Base-by-base conservation (phyloP, 2,888 invertebrate genomes). In the Plebejus anna region DNA sequence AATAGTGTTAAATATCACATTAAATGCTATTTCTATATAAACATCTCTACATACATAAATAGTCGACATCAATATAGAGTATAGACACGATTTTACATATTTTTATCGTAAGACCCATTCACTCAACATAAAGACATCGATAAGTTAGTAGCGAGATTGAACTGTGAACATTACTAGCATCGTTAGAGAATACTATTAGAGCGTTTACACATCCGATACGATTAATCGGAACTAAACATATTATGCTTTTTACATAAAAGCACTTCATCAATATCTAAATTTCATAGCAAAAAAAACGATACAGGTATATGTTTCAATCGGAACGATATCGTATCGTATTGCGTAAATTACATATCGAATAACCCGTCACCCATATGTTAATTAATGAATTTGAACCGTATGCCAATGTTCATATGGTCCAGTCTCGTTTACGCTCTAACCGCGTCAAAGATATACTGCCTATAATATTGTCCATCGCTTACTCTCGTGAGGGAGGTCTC, bases 401-500 rank as follows among this genome's bases (percentile, higher is more conserved):
- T 57, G 66, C 70, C 77, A 55, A 76, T 51, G 75, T 73, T 57
- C 22, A 75, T 79, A 80, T 59, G 79, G 83, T 82, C 81, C 83
- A 83, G 80, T 82, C 82, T 81, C 82, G 81, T 79, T 79, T 86
- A 90, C 84, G 88, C 84, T 78, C 83, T 83, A 80, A 88, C 86
- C 86, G 87, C 82, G 82, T 89, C 87, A 86, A 91, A 91, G 83
- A 87, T 86, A 86, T 90, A 92, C 81, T 89, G 88, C 82, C 87
- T 88, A 84, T 84, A 85, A 80, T 80, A 79, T 78, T 81, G 80
- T 76, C 85, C 87, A 83, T 87, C 88, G 90, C 96, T 96, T 97
- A 97, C 97, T 96, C 96, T 95, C 90, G 96, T 96, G 88, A 97
- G 95, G 83, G 96, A 96, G 80, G 97, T 97, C 94, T 97, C 97